A percentile compares a stretch with the other conserved stretches of the same genome.
Conservation (phyloP, 2,888 invertebrate genomes). For the Tupiocoris notatus region DNA sequence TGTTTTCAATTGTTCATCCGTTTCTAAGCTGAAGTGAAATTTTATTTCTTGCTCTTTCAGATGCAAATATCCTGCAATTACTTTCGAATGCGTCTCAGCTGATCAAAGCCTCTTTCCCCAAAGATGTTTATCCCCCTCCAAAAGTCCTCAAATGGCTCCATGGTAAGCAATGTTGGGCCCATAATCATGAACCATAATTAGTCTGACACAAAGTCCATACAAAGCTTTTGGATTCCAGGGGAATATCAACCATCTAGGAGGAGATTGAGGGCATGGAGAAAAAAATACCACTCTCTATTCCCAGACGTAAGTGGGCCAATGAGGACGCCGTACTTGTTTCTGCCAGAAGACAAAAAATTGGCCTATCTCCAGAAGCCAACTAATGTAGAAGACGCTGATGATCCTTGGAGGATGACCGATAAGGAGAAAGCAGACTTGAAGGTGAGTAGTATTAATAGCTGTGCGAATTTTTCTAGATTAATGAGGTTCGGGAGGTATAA, state of each 20-base stretch:
- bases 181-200: background rate
- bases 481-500: too few species aligned
- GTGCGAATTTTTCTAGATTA: too few species aligned
- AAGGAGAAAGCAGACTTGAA: background rate
- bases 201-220: background rate
- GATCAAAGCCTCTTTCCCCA: background rate
- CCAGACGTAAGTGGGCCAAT: constrained; percentile 14
- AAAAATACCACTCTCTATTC: constrained; percentile 8
- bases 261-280: constrained; percentile 14
- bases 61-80: constrained; percentile 3
- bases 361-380: background rate
- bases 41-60: too few species aligned
- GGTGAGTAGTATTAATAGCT: too few species aligned
- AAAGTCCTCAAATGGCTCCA: constrained; percentile 21
- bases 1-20: too few species aligned
- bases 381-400: background rate
- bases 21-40: too few species aligned
- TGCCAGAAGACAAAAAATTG: constrained; percentile 14
- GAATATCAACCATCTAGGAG: constrained; percentile 16
- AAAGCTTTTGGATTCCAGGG: background rate
- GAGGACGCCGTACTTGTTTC: constrained; percentile 13
- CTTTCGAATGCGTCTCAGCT: constrained; percentile 11
- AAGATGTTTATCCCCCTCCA: constrained; percentile 13
- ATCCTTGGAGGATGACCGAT: background rate
- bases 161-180: background rate